Base-by-base conservation (phyloP, 2,113 vertebrate species). In the Platichthys stellatus region DNA sequence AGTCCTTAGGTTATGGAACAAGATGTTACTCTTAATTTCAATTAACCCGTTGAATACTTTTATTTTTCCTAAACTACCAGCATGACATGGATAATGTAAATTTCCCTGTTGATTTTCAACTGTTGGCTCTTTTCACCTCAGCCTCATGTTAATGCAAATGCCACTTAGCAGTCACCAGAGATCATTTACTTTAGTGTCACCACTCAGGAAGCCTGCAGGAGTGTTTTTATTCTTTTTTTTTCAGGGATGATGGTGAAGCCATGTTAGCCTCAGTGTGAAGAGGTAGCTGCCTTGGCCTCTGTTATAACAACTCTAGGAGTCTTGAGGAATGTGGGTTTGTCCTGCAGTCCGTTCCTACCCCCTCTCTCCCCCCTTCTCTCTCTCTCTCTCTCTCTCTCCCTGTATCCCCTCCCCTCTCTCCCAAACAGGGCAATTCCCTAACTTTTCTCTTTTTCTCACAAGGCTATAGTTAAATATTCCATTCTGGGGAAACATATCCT, bases 321-420 rank as follows among this genome's bases (percentile, higher is more conserved):
- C 86, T 94, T 92, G 84, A 93, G 93, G 95, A 95, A 94, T 94
- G 92, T 88, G 84, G 95, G 92, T 93, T 93, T 93, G 92, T 93
- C 91, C 92, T 94, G 90, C 86, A 91, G 89, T 89, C 93, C 89
- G 83, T 90, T 88, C 68, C 92, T 88, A 28, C 58, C 24, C 94
- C 92, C 88, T 85, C 88, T 92, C 89, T 88, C 90, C 76, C 83
- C 76, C 78, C 58, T 23, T 23, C 45, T 73, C 93, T 87, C 91
- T 81, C 93, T 23, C 45, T 73, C 93, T 87, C 91, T 81, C 93
- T 87, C 91, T 81, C 93, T 86, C 83, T 81, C 93, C 77, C 87
- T 70, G 61, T 74, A 58, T 93, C 84, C 91, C 91, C 91, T 94
- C 95, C 93, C 95, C 95, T 95, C 94, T 95, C 93, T 93, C 69